phyloP scores from a whole-genome alignment of 2,888 invertebrate species.

The Crematogaster levior region DNA sequence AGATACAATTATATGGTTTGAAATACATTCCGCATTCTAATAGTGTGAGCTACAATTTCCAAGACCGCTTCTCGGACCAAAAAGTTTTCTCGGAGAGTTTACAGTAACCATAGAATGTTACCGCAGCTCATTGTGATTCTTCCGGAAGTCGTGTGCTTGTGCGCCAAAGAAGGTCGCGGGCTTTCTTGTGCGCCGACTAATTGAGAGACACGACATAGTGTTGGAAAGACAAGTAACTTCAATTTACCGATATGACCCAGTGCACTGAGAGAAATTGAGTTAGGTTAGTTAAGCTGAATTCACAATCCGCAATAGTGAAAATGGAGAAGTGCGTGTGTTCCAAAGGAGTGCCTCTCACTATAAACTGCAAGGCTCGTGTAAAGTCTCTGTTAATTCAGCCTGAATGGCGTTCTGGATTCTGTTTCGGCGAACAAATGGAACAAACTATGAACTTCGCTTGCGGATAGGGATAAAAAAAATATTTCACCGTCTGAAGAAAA shows the following conservation, averaged over 20 bases:
- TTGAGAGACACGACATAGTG: conserved; percentile 65
- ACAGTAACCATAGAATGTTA: conserved; percentile 41
- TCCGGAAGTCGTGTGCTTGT: conserved; percentile 23
- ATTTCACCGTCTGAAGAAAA: conserved; percentile 7
- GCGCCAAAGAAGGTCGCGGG: conserved; percentile 38
- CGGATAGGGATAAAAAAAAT: background rate
- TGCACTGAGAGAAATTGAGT: conserved; percentile 79
- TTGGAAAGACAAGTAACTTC: conserved; percentile 77
- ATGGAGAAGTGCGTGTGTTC: conserved; percentile 54
- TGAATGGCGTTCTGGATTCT: conserved; percentile 10
- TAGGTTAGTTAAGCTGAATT: conserved; percentile 81
- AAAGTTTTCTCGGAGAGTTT: conserved; percentile 39
- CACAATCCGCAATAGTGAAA: conserved; percentile 67
- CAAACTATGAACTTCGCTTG: background rate
- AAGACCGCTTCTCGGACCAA: conserved; percentile 30
- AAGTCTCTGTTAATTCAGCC: conserved; percentile 33
- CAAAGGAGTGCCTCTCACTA: conserved; percentile 37
- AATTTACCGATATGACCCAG: conserved; percentile 81
- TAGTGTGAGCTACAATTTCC: background rate
- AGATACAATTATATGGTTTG: background rate
- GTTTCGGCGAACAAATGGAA: conserved; percentile 17
- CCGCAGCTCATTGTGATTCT: conserved; percentile 57
- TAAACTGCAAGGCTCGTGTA: conserved; percentile 20
- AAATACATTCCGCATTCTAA: conserved; percentile 2
- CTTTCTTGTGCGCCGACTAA: conserved; percentile 68